These are phyloP conservation scores for Danionella dracula DNA, from an alignment of 2,797 vertebrate genomes.

Conservation along the genomic window DNA sequence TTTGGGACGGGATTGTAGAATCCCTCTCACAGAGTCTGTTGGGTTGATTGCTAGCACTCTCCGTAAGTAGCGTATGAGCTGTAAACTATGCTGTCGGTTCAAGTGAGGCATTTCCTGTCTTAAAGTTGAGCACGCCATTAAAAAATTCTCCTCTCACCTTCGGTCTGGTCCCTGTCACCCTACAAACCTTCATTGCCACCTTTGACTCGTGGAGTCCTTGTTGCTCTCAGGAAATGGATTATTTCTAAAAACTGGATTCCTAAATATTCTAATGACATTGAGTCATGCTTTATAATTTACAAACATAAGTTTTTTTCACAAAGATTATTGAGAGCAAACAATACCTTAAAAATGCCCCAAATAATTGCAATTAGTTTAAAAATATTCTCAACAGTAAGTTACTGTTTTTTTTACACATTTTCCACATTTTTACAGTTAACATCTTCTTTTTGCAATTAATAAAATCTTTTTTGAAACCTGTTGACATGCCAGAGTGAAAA, in stretches of 20 bases:
- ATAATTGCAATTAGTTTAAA: too few relatives aligned
- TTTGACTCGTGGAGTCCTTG: conserved; percentile 57
- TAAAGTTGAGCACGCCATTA: conserved; percentile 59
- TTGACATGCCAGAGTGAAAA: too few relatives aligned
- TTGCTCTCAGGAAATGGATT: conserved; percentile 34
- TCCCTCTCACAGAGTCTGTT: conserved; percentile 35
- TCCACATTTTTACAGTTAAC: too few relatives aligned
- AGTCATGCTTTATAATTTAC: too few relatives aligned
- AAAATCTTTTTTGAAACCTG: too few relatives aligned
- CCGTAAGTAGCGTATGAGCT: conserved; percentile 56
- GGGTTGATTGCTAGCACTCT: conserved; percentile 25
- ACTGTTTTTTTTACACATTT: too few relatives aligned
- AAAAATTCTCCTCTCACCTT: conserved; percentile 59
- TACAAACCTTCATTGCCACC: conserved; percentile 65
- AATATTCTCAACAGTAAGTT: too few relatives aligned
- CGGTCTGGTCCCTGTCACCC: conserved; percentile 55
- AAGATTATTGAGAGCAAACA: too few relatives aligned
- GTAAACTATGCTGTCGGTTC: conserved; percentile 66
- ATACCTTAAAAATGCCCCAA: too few relatives aligned
- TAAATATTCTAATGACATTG: too few relatives aligned
- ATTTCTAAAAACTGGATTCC: not conserved
- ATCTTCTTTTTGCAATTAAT: too few relatives aligned
- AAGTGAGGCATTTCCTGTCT: conserved; percentile 72
- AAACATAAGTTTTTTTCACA: too few relatives aligned
- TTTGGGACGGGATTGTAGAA: not conserved